These are phyloP conservation scores for Nemotelus nigrinus DNA, from an alignment of 2,888 invertebrate species.

Conservation along the genomic window DNA sequence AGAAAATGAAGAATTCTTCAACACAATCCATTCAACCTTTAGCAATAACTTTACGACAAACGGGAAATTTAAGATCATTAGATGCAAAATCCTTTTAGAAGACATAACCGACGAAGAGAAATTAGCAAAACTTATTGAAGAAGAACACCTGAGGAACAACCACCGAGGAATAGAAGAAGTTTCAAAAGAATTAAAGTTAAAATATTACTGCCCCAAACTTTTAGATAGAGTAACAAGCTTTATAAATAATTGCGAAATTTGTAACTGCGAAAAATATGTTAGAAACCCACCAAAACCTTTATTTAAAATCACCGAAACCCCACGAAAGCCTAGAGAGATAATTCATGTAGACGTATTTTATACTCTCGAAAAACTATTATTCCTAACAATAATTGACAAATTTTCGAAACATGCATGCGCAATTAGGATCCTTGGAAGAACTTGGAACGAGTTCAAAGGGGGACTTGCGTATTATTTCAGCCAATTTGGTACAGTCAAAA, in stretches of 20 bases:
- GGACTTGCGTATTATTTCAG: too few species aligned
- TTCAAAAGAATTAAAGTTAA: background rate
- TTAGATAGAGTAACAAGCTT: background rate
- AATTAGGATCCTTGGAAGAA: too few species aligned
- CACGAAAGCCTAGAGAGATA: background rate
- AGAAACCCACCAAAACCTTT: background rate
- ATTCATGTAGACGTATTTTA: background rate
- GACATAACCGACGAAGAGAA: too few species aligned
- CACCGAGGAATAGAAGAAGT: slow-evolving; percentile 4
- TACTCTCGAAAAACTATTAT: background rate
- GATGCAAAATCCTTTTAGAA: too few species aligned
- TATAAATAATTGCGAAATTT: slow-evolving; percentile 5
- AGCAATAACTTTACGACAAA: too few species aligned
- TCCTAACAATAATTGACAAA: too few species aligned
- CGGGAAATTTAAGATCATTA: too few species aligned
- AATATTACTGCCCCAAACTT: slow-evolving; percentile 7
- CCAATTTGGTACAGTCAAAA: too few species aligned
- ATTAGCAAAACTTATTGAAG: background rate
- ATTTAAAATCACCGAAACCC: background rate
- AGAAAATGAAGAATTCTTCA: too few species aligned
- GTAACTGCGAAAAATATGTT: background rate
- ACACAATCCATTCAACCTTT: too few species aligned
- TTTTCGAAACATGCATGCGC: too few species aligned
- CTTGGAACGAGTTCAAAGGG: too few species aligned
- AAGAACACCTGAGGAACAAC: background rate